These are phyloP conservation scores for Rachycentron canadum DNA, from an alignment of 2,797 vertebrate species.

Conservation along the genomic window DNA sequence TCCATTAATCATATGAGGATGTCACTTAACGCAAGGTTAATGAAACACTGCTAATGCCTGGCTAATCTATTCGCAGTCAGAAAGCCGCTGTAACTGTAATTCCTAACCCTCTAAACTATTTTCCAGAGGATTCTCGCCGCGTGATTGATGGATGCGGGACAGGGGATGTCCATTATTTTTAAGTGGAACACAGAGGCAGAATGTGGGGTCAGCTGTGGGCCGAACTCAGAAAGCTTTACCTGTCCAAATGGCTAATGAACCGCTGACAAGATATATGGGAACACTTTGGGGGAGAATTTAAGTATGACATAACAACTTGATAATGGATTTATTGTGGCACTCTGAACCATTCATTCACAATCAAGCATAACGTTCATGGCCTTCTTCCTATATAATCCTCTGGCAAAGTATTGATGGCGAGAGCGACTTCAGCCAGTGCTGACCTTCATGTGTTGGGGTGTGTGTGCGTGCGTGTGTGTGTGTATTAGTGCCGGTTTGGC, in stretches of 20 bases:
- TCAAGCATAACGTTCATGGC: slow-evolving; percentile 58
- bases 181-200: slow-evolving; percentile 83
- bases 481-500: background rate
- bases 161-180: slow-evolving; percentile 85
- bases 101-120: slow-evolving; percentile 76
- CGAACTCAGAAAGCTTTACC: slow-evolving; percentile 81
- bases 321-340: slow-evolving; percentile 81
- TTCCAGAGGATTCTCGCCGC: slow-evolving; percentile 56
- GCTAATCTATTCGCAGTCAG: slow-evolving; percentile 85
- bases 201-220: slow-evolving; percentile 80
- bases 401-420: slow-evolving; percentile 31
- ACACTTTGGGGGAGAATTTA: slow-evolving; percentile 81
- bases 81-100: slow-evolving; percentile 80
- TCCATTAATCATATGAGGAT: slow-evolving; percentile 83
- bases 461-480: slow-evolving; percentile 5
- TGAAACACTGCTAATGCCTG: slow-evolving; percentile 86
- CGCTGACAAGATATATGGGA: slow-evolving; percentile 81
- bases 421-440: slow-evolving; percentile 38
- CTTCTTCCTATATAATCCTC: slow-evolving; percentile 42
- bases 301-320: slow-evolving; percentile 84
- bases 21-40: slow-evolving; percentile 87
- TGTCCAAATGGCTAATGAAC: slow-evolving; percentile 83
- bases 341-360: slow-evolving; percentile 74
- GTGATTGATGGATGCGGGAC: slow-evolving; percentile 85
- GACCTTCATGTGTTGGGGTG: slow-evolving; percentile 39